Base-by-base conservation (phyloP, 2,113 vertebrate genomes). In the Pterocles orientalis region DNA sequence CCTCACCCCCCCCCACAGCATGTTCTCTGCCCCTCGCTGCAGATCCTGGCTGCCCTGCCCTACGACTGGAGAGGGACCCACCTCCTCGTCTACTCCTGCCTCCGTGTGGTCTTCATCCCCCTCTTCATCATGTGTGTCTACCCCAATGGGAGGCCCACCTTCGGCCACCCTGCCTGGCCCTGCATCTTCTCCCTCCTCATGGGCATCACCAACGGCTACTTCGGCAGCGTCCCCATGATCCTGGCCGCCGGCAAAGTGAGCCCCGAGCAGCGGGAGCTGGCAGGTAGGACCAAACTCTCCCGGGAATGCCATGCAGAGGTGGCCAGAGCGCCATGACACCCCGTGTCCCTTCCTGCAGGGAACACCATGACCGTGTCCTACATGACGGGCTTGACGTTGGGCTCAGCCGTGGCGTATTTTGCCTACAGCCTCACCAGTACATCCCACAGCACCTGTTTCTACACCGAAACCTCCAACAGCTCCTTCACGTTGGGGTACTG, bases 301-400 rank as follows among this genome's bases (percentile, higher is more conserved):
- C 0, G 1, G 66, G 58, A 39, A 18, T 1, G 12, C 66, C 50
- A 3, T 0, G 0, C 0, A 9, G 8, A 41, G 24, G 73, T 21
- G 50, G 6, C 36, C 82, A 28, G 26, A 45, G 48, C 2, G 0
- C 12, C 39, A 75, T 94, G 70, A 92, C 51, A 21, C 3, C 24
- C 29, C 1, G 0, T 45, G 25, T 90, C 31, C 82, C 76, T 57
- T 80, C 29, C 26, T 73, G 3, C 97, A 99, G 99, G 99, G 66
- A 99, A 99, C 98, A 99, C 99, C 79, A 99, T 99, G 99, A 99
- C 99, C 0, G 99, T 99, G 93, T 99, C 99, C 94, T 99, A 99
- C 86, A 99, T 99, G 99, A 98, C 98, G 0, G 99, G 99, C 47
- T 56, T 99, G 96, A 99, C 99, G 39, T 93, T 99, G 96, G 99